phyloP scores from a whole-genome alignment of 1,140 invertebrate genomes.

The Drosophila paulistorum region DNA sequence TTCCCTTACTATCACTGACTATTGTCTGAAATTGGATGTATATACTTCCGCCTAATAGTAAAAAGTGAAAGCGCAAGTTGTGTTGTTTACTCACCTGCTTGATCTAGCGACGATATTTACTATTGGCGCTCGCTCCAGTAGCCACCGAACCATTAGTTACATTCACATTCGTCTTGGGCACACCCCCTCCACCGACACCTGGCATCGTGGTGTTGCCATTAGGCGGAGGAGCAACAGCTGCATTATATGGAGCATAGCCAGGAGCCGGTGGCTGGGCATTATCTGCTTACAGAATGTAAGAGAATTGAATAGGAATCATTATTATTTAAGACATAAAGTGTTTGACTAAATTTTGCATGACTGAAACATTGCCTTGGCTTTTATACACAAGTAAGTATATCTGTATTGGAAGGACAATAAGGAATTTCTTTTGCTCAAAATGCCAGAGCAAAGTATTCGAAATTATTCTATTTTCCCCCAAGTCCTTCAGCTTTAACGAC shows the following conservation, averaged over 20 bases:
- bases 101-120: constrained; percentile 68
- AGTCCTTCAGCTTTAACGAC: too few species aligned
- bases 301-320: neutral
- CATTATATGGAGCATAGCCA: constrained; percentile 60
- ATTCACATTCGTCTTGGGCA: constrained; percentile 31
- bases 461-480: too few species aligned
- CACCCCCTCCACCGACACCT: constrained; percentile 26
- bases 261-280: constrained; percentile 48
- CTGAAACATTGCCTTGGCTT: too few species aligned
- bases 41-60: constrained; percentile 13
- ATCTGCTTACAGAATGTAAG: constrained; percentile 23
- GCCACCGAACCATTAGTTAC: constrained; percentile 66
- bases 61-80: constrained; percentile 17
- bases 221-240: constrained; percentile 53
- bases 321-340: too few species aligned
- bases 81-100: constrained; percentile 48
- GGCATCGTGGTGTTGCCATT: constrained; percentile 42
- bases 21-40: too few species aligned
- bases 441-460: too few species aligned
- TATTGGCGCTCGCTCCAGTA: constrained; percentile 66
- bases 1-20: neutral
- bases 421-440: too few species aligned
- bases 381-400: too few species aligned
- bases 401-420: too few species aligned
- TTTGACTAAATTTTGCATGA: too few species aligned